phyloP scores from a whole-genome alignment of 2,113 vertebrate genomes.

The Blennius ocellaris region DNA sequence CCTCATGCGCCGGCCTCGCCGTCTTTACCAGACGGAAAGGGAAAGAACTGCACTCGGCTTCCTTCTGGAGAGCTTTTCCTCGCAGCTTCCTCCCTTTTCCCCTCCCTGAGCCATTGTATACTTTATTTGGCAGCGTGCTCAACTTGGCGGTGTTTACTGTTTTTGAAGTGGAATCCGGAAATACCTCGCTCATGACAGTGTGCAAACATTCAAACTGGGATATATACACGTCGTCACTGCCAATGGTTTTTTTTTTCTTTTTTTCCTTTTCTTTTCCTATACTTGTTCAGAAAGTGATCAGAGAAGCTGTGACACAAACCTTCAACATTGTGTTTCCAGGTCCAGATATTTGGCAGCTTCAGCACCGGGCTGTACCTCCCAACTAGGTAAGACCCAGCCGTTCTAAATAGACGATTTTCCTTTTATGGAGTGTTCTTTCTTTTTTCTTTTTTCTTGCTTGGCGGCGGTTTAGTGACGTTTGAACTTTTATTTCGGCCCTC shows the following conservation, averaged over 20 bases:
- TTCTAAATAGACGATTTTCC: neutral
- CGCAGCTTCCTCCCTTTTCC: slow-evolving; percentile 2
- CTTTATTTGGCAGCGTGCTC: slow-evolving; percentile 50
- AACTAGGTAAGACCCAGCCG: slow-evolving; percentile 88
- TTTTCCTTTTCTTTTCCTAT: neutral
- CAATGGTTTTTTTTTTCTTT: slow-evolving; percentile 9
- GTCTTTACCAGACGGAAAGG: slow-evolving; percentile 56
- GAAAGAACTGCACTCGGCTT: slow-evolving; percentile 57
- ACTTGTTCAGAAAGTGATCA: neutral
- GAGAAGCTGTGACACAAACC: neutral
- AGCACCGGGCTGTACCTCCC: slow-evolving; percentile 98
- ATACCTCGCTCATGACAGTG: slow-evolving; percentile 44
- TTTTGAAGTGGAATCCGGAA: slow-evolving; percentile 49
- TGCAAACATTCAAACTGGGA: slow-evolving; percentile 44
- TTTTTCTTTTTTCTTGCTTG: neutral
- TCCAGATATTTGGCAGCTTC: slow-evolving; percentile 99
- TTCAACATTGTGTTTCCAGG: slow-evolving; percentile 80
- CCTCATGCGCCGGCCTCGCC: slow-evolving; percentile 46
- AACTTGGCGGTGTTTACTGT: slow-evolving; percentile 38
- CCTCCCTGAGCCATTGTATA: slow-evolving; percentile 43
- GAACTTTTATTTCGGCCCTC: slow-evolving; percentile 20
- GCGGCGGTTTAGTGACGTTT: neutral
- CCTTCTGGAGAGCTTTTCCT: slow-evolving; percentile 52
- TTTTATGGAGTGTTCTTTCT: neutral
- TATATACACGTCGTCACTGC: slow-evolving; percentile 25